Evolutionary conservation across 2,113 vertebrate genomes (phyloP), one percentile per base, ranked within the genome.

Genomic region (Limnothrissa miodon): DNA sequence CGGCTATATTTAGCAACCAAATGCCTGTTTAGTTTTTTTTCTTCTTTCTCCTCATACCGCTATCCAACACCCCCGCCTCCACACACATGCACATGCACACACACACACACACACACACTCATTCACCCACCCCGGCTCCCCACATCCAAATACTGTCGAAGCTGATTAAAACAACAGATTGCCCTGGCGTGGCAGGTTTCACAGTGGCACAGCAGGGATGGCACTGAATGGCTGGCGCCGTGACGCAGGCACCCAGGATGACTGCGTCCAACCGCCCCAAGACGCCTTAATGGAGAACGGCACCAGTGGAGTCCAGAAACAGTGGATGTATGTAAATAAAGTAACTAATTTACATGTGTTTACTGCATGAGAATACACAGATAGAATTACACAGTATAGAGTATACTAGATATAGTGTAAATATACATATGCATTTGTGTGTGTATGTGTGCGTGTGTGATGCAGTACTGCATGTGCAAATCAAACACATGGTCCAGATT

Each of bases 101-200:
- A 53, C 51, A 56, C 53, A 56, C 53, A 56, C 53, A 56, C 53
- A 21, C 19, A 56, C 21, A 48, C 9, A 10, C 8, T 6, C 46
- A 9, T 17, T 15, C 46, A n/a, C n/a, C n/a, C n/a, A n/a, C n/a
- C n/a, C n/a, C n/a, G n/a, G n/a, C n/a, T n/a, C n/a, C n/a, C n/a
- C 46, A 48, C 46, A 48, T 48, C 8, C 17, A 1, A 56, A 21
- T 5, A 62, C 25, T 9, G 44, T 74, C 78, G 79, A 83, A 53
- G 74, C 79, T 80, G 79, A 89, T 88, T 85, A 90, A 88, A 90
- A 84, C 78, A 85, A 84, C 81, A 79, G 82, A 83, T 86, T 23
- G 81, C 45, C 80, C 82, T 80, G 79, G 66, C 78, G 81, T 59
- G 62, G 81, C 85, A 46, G 74, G 80, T 86, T 83, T 83, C 45